These are phyloP conservation scores for Myotis yumanensis DNA, from an alignment of 2,113 vertebrate species.

Conservation along the genomic window DNA sequence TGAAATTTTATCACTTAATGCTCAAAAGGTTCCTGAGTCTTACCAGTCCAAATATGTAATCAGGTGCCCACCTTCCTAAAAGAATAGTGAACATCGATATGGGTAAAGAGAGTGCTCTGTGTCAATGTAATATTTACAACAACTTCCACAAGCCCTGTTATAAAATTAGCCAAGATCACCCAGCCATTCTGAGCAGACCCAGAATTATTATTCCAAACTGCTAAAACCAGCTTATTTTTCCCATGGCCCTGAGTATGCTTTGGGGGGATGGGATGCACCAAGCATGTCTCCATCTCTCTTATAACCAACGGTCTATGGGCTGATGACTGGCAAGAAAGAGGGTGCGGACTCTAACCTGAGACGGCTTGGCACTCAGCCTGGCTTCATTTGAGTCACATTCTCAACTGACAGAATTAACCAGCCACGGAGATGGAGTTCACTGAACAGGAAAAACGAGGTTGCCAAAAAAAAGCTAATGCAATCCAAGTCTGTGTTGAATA, in stretches of 20 bases:
- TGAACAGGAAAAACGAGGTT: slow-evolving; percentile 60
- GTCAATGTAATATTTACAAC: neutral
- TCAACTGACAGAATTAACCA: slow-evolving; percentile 63
- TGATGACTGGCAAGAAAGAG: neutral
- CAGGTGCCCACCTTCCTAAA: neutral
- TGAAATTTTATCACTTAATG: neutral
- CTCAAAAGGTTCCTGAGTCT: neutral
- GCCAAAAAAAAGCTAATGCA: neutral
- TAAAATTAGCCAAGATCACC: neutral
- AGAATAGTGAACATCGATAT: neutral
- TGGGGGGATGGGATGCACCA: neutral
- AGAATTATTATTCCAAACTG: neutral
- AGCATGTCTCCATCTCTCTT: neutral
- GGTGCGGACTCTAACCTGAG: neutral
- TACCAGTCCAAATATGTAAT: neutral
- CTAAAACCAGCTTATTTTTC: neutral
- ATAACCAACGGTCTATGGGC: neutral
- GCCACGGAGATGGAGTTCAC: slow-evolving; percentile 31
- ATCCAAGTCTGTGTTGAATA: slow-evolving; percentile 27
- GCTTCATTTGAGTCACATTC: slow-evolving; percentile 52
- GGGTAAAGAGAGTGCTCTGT: neutral
- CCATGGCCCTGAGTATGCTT: neutral
- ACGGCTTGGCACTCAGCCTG: neutral
- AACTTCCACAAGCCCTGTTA: neutral
- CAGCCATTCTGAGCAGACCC: neutral